These are phyloP conservation scores for Theristus sp. DNA, from an alignment of 2,888 invertebrate species.

Conservation along the genomic window DNA sequence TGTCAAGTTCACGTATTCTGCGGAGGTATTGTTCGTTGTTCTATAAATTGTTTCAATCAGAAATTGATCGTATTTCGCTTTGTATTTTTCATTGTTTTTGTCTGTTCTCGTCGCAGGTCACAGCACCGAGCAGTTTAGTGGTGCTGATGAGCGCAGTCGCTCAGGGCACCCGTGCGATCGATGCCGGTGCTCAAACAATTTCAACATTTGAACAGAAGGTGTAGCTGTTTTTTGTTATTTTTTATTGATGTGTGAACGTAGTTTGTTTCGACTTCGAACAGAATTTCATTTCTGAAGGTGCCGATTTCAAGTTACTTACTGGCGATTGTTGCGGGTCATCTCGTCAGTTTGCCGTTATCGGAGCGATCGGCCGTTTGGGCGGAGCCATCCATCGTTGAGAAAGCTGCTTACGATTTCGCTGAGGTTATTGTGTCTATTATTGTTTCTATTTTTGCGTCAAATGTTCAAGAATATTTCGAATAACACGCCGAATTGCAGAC, in stretches of 20 bases:
- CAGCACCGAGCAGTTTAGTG: constrained; percentile 50
- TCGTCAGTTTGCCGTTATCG: constrained; percentile 39
- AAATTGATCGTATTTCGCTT: not conserved
- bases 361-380: constrained; percentile 64
- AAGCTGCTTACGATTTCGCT: constrained; percentile 56
- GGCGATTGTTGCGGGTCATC: constrained; percentile 64
- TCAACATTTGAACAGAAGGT: not conserved
- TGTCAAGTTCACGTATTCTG: constrained; percentile 62
- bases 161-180: not conserved
- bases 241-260: no score
- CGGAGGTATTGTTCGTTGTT: constrained; percentile 30
- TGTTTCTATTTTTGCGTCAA: no score
- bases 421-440: not conserved
- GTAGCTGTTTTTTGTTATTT: no score
- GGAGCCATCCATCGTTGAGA: constrained; percentile 61
- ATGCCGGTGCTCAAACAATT: not conserved
- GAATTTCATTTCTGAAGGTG: no score
- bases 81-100: no score
- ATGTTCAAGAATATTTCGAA: no score
- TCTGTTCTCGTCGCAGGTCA: constrained; percentile 37
- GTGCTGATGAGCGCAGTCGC: constrained; percentile 65
- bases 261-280: no score
- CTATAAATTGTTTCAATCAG: not conserved
- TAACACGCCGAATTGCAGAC: constrained; percentile 44
- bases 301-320: constrained; percentile 74